Conservation (phyloP, 2,888 invertebrate species). For the Cacoxenus indagator region DNA sequence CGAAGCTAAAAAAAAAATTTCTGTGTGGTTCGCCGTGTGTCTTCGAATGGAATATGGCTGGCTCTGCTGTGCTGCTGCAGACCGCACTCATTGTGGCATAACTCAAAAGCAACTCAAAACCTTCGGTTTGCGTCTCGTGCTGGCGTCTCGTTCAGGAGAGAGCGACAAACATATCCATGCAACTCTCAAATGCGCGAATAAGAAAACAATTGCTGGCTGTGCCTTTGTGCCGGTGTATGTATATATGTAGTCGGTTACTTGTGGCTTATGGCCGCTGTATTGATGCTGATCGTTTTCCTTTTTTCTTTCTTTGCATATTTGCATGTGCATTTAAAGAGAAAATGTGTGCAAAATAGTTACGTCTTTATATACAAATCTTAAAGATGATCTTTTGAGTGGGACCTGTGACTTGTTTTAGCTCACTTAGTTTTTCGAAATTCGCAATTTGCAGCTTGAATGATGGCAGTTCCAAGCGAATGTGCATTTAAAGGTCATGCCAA, state of each 20-base stretch:
- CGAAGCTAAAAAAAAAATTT: conserved; percentile 57
- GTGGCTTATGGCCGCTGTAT: neutral
- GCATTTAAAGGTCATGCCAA: neutral
- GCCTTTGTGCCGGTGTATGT: conserved; percentile 20
- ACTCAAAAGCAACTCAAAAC: neutral
- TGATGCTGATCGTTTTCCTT: neutral
- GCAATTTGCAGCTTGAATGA: neutral
- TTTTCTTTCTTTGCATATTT: neutral
- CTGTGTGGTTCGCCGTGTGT: conserved; percentile 24
- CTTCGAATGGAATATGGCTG: conserved; percentile 20
- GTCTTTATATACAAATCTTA: neutral
- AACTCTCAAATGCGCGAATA: neutral
- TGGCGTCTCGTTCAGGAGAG: neutral
- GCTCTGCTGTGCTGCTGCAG: neutral
- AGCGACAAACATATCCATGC: neutral
- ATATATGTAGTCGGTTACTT: neutral
- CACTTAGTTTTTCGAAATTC: neutral
- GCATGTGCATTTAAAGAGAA: conserved; percentile 2
- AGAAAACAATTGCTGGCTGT: conserved; percentile 17
- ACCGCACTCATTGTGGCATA: neutral
- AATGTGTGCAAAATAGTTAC: neutral
- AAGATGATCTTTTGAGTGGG: neutral
- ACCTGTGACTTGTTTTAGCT: neutral
- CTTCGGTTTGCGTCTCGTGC: neutral
- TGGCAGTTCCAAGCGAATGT: neutral